Conservation (phyloP, 2,888 invertebrate species). For the Protophormia terraenovae region DNA sequence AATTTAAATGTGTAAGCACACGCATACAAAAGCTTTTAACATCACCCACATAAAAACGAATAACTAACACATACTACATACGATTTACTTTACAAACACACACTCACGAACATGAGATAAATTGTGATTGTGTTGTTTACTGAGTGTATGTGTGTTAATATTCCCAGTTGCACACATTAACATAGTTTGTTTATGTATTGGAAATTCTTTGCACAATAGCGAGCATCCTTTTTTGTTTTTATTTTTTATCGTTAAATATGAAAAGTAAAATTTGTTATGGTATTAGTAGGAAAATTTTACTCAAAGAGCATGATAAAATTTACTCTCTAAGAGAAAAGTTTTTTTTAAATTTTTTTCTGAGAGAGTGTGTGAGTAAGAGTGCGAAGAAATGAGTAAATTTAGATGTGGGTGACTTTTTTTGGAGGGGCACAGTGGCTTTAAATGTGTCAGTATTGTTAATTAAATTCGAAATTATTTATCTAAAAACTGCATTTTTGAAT, state of each 20-base stretch:
- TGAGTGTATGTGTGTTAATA: conserved; percentile 16
- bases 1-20: not conserved
- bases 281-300: not conserved
- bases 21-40: conserved; percentile 21
- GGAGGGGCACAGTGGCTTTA: conserved; percentile 39
- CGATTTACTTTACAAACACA: conserved; percentile 1
- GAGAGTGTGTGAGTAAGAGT: not conserved
- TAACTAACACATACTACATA: not conserved
- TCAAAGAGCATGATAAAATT: conserved; percentile 26
- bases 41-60: conserved; percentile 57
- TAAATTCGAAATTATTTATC: conserved; percentile 6
- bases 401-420: conserved; percentile 45
- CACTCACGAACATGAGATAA: not conserved
- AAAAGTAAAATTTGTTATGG: not conserved
- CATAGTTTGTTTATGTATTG: conserved; percentile 65
- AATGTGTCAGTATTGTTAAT: not conserved
- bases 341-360: not conserved
- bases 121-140: not conserved
- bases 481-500: not conserved
- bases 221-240: conserved; percentile 63
- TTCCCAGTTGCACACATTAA: conserved; percentile 67
- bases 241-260: not conserved
- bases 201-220: conserved; percentile 66
- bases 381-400: not conserved
- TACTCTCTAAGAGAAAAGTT: conserved; percentile 33